Evolutionary conservation across 1,140 invertebrate species (phyloP).

Genomic region (Galleria mellonella): DNA sequence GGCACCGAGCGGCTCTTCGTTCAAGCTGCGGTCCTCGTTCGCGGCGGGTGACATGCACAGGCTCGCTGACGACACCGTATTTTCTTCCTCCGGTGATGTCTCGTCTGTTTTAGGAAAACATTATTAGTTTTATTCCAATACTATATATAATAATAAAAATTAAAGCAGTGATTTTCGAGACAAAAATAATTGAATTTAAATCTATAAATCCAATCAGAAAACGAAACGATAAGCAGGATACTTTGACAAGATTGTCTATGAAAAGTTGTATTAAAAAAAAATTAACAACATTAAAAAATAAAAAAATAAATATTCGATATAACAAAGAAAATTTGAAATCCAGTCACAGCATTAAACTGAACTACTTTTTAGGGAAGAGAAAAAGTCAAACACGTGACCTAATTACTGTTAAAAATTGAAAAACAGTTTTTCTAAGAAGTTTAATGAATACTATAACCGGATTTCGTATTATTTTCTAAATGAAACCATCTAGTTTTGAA

Average conservation of each 20-base stretch:
- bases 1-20: slow-evolving; percentile 22
- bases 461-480: too few species aligned
- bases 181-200: too few species aligned
- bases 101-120: slow-evolving; percentile 30
- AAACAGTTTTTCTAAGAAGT: too few species aligned
- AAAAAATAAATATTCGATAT: background rate
- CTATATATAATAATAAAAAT: slow-evolving; percentile 4
- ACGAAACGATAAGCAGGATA: too few species aligned
- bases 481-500: too few species aligned
- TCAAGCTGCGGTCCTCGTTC: slow-evolving; percentile 1
- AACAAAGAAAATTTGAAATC: background rate
- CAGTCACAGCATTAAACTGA: too few species aligned
- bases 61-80: slow-evolving; percentile 58
- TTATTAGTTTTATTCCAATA: background rate
- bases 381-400: too few species aligned
- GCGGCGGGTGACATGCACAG: slow-evolving; percentile 47
- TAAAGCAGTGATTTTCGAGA: background rate
- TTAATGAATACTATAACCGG: too few species aligned
- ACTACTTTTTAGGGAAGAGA: too few species aligned
- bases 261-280: background rate
- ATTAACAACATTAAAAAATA: background rate
- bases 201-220: too few species aligned
- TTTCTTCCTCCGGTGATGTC: slow-evolving; percentile 35
- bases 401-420: too few species aligned
- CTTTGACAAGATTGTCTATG: background rate